phyloP scores from a whole-genome alignment of 2,113 vertebrate species.

The Sinocyclocheilus grahami region DNA sequence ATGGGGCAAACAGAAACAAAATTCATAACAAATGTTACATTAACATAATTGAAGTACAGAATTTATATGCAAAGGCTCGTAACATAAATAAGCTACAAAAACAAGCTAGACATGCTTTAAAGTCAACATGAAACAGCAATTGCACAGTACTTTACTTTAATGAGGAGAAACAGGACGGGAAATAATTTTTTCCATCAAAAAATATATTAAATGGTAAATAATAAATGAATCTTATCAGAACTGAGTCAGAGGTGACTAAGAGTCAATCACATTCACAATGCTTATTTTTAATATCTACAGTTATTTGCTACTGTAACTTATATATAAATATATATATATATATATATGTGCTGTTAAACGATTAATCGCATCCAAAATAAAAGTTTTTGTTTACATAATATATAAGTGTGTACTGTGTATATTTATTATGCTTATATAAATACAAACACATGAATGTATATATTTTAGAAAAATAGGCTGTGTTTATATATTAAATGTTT shows the following conservation, averaged over 20 bases:
- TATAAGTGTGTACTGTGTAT: no score
- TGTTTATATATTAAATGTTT: no score
- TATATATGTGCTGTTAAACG: no score
- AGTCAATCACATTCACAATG: not conserved
- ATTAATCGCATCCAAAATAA: no score
- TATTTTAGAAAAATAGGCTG: no score
- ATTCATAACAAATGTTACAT: constrained; percentile 29
- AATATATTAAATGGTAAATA: not conserved
- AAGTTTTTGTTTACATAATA: no score
- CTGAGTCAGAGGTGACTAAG: not conserved
- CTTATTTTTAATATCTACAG: no score
- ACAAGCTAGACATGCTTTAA: not conserved
- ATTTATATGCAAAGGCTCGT: not conserved
- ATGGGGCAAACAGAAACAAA: constrained; percentile 37
- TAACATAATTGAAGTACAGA: not conserved
- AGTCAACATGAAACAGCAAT: constrained; percentile 1
- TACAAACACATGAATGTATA: no score
- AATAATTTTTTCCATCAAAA: no score
- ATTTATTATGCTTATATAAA: no score
- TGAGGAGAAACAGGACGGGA: not conserved
- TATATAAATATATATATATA: no score
- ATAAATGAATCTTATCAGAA: not conserved
- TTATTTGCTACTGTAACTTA: not conserved
- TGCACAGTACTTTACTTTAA: not conserved
- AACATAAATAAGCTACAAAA: not conserved